Conservation (phyloP, 2,888 invertebrate species). For the Drosophila koepferae region DNA sequence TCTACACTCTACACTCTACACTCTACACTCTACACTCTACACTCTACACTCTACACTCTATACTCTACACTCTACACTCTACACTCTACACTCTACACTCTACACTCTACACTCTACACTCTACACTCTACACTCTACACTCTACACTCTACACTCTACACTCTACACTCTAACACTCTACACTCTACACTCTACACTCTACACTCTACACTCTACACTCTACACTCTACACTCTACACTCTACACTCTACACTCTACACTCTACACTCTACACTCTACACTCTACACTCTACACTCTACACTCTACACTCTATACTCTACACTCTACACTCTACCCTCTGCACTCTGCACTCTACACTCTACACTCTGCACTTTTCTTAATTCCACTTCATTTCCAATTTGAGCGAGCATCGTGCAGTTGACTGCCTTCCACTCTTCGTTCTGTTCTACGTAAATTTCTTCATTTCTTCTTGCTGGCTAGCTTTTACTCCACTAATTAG, state of each 20-base stretch:
- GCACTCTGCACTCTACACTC: background rate
- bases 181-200: background rate
- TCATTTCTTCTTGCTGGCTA: conserved; percentile 62
- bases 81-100: background rate
- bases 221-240: background rate
- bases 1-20: background rate
- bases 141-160: background rate
- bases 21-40: background rate
- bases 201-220: background rate
- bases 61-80: background rate
- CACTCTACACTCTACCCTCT: background rate
- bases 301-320: background rate
- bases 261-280: background rate
- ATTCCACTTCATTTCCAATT: too few relatives aligned
- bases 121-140: background rate
- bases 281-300: background rate
- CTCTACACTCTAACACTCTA: background rate
- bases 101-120: background rate
- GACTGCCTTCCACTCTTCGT: background rate
- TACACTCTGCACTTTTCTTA: background rate
- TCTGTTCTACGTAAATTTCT: conserved; percentile 72
- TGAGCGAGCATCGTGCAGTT: conserved; percentile 7
- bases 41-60: background rate
- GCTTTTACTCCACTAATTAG: conserved; percentile 71
- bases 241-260: background rate